Percentiles rank a stretch among this genome's conserved stretches.
phyloP scores from a whole-genome alignment of 2,888 invertebrate genomes.

The Drosophila mettleri region DNA sequence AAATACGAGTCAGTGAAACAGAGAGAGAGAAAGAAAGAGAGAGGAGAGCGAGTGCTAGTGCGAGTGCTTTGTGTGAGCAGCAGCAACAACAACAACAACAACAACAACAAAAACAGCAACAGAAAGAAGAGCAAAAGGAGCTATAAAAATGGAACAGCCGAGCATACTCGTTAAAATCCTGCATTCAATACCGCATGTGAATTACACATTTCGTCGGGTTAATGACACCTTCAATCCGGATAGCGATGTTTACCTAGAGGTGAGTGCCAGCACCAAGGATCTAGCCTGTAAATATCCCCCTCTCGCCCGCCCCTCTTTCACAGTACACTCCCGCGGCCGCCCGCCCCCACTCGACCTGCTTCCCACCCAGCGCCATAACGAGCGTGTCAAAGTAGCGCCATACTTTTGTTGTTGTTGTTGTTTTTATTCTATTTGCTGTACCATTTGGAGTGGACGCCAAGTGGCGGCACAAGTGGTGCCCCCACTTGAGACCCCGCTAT shows the following conservation, averaged over 20 bases:
- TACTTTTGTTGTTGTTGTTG: background rate
- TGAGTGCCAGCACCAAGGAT: constrained; percentile 84
- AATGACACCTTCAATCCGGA: constrained; percentile 96
- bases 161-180: constrained; percentile 94
- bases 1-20: constrained; percentile 20
- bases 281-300: constrained; percentile 6
- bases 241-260: constrained; percentile 95
- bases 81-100: constrained; percentile 31
- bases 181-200: constrained; percentile 95
- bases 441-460: constrained; percentile 35
- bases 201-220: constrained; percentile 94
- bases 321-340: no score
- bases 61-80: constrained; percentile 50
- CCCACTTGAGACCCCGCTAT: constrained; percentile 47
- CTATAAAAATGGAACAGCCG: constrained; percentile 88
- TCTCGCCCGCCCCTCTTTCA: constrained; percentile 1
- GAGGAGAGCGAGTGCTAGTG: constrained; percentile 20
- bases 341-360: constrained; percentile 8
- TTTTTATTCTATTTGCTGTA: constrained; percentile 8
- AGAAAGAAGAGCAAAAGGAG: constrained; percentile 42
- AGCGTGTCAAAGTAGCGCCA: constrained; percentile 32
- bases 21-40: background rate
- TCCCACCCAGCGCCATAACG: background rate
- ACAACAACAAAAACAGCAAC: constrained; percentile 15
- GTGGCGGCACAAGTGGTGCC: constrained; percentile 40